Percentiles rank a stretch among this genome's conserved stretches.
Conservation (phyloP, 2,888 invertebrate genomes). For the Acleris sparsana region DNA sequence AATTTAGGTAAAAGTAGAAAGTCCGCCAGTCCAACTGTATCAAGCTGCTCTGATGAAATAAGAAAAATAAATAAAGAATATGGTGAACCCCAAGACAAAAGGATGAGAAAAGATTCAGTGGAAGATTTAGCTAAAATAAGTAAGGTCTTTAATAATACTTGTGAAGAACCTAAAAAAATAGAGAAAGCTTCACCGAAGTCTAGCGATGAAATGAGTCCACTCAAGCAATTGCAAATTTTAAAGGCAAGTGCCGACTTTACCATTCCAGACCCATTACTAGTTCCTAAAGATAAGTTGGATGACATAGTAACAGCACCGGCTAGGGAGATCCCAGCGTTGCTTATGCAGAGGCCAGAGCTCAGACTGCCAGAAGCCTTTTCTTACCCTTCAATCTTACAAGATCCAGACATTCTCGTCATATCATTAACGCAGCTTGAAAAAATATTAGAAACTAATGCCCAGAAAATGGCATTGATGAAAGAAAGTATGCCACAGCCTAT, state of each 20-base stretch:
- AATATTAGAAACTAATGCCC: slow-evolving; percentile 82
- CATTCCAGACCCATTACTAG: slow-evolving; percentile 91
- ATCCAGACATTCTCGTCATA: slow-evolving; percentile 91
- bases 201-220: slow-evolving; percentile 83
- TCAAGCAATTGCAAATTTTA: slow-evolving; percentile 88
- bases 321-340: slow-evolving; percentile 89
- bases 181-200: slow-evolving; percentile 55
- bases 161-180: slow-evolving; percentile 60
- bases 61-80: slow-evolving; percentile 82
- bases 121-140: slow-evolving; percentile 69
- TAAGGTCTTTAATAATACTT: slow-evolving; percentile 67
- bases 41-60: slow-evolving; percentile 89
- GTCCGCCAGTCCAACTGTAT: slow-evolving; percentile 88
- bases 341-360: slow-evolving; percentile 88
- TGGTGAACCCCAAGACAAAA: slow-evolving; percentile 77
- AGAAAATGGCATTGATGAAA: slow-evolving; percentile 52
- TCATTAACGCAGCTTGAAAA: slow-evolving; percentile 89
- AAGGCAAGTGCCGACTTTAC: slow-evolving; percentile 86
- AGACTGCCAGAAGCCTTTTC: slow-evolving; percentile 89
- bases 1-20: slow-evolving; percentile 87
- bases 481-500: slow-evolving; percentile 49
- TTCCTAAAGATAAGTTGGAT: slow-evolving; percentile 90
- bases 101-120: slow-evolving; percentile 61
- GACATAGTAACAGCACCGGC: slow-evolving; percentile 88
- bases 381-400: slow-evolving; percentile 88